Evolutionary conservation across 2,113 vertebrate species (phyloP).

Genomic region (Cichladusa arquata): DNA sequence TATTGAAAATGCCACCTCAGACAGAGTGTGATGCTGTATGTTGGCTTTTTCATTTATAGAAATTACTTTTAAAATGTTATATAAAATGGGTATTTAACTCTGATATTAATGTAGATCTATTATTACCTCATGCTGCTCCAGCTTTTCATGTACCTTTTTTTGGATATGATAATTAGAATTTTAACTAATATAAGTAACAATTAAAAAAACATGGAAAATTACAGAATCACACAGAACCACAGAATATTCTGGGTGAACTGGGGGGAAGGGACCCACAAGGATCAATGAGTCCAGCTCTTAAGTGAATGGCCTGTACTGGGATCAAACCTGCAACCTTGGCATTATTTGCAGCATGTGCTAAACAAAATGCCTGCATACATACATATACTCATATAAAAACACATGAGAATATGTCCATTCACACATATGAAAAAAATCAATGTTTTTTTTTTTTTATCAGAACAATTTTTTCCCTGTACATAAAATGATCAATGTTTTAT

Average conservation of each 20-base stretch:
- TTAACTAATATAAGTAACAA: background rate
- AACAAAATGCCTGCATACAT: background rate
- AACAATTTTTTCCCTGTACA: background rate
- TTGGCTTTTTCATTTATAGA: background rate
- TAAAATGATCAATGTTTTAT: background rate
- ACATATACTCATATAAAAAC: background rate
- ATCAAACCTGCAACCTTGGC: background rate
- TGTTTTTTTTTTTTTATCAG: fast-evolving
- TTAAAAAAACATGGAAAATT: background rate
- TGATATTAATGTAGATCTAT: background rate
- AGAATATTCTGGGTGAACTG: background rate
- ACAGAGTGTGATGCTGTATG: background rate
- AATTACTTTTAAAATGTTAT: background rate
- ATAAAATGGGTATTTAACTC: background rate
- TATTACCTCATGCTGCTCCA: background rate
- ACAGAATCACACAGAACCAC: background rate
- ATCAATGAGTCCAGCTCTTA: fast-evolving
- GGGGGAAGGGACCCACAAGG: background rate
- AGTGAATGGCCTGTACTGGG: background rate
- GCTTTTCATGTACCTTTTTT: background rate
- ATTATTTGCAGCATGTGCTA: background rate
- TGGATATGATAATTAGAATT: background rate
- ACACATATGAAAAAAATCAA: background rate
- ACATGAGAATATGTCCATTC: background rate
- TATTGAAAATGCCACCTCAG: background rate